Base-by-base conservation (phyloP, 2,113 vertebrate genomes). In the Cyanocitta stelleri region DNA sequence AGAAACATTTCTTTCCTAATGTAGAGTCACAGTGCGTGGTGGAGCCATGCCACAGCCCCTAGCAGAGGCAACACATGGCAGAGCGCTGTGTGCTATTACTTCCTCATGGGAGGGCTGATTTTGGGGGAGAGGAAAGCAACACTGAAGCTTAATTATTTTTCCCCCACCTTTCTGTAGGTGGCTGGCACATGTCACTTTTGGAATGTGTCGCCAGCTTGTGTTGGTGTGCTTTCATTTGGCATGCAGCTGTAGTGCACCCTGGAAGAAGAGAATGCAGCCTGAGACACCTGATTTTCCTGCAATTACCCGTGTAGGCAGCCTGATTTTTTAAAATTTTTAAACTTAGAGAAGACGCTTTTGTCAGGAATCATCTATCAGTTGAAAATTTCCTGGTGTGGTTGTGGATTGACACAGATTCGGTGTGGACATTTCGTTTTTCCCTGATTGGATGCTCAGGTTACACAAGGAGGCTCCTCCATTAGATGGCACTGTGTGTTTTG, bases 401-500 rank as follows among this genome's bases (percentile, higher is more conserved):
- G 23, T 66, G 46, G 20, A 21, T 93, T 55, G 51, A 14, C 10
- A 2, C 56, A 59, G 58, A 22, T 44, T 8, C 4, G 3, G 4
- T 1, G 33, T 4, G 48, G 30, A n/a, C 9, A 81, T 85, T 2
- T 13, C 0, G 0, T 43, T 74, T 69, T 73, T 56, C 5, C 6
- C 43, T 6, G 9, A 52, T 59, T 4, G 26, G 69, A 48, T 85
- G 56, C 35, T 81, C 26, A 17, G 21, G 33, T 90, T n/a, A n/a
- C 79, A 16, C 35, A 9, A 41, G 41, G 62, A 10, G 29, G 29
- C 74, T 94, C 9, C 75, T 71, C 88, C 71, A 3, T 93, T 92
- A 96, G 97, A 89, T 96, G 97, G 96, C 78, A 48, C 85, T 93
- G 33, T 75, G 89, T 78, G 82, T 90, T 93, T 69, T 82, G 1